Percentiles rank a stretch among this genome's conserved stretches.
Evolutionary conservation across 2,888 invertebrate species (phyloP).

Genomic region (Chrysomela aeneicollis): DNA sequence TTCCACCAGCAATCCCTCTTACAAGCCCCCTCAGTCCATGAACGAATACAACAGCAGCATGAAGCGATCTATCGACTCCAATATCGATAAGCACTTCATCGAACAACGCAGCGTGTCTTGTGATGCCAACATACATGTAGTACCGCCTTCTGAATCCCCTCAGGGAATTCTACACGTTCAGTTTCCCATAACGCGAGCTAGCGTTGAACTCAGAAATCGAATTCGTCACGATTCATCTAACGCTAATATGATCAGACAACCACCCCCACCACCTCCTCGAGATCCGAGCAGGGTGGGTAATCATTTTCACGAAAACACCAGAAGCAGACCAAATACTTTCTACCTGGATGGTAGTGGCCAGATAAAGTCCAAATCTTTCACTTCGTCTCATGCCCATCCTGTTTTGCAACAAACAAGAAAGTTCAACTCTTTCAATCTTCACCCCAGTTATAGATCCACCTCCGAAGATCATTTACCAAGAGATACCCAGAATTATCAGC

Average conservation of each 20-base stretch:
- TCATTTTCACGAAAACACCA: constrained; percentile 51
- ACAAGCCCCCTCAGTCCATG: constrained; percentile 53
- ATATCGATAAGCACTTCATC: constrained; percentile 33
- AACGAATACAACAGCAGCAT: constrained; percentile 52
- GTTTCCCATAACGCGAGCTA: constrained; percentile 53
- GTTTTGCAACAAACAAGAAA: constrained; percentile 52
- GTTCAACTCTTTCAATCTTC: constrained; percentile 48
- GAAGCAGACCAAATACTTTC: constrained; percentile 62
- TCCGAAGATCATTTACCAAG: constrained; percentile 58
- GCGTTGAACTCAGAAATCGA: constrained; percentile 50
- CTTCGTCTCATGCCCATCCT: constrained; percentile 37
- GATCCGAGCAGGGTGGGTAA: constrained; percentile 72
- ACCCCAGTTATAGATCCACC: constrained; percentile 54
- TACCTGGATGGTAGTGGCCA: constrained; percentile 61
- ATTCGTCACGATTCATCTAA: constrained; percentile 51
- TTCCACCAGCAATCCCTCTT: constrained; percentile 52
- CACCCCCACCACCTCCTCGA: constrained; percentile 80
- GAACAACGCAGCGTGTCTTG: constrained; percentile 57
- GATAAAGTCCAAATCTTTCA: constrained; percentile 45
- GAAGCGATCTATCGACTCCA: constrained; percentile 37
- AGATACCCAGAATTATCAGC: constrained; percentile 45
- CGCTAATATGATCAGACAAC: constrained; percentile 44
- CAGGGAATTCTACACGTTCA: constrained; percentile 52
- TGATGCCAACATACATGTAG: constrained; percentile 57
- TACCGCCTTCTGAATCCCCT: constrained; percentile 48